These are phyloP conservation scores for Mnemiopsis leidyi DNA, from an alignment of 37 sponge, comb jelly and placozoan species.

Conservation along the genomic window DNA sequence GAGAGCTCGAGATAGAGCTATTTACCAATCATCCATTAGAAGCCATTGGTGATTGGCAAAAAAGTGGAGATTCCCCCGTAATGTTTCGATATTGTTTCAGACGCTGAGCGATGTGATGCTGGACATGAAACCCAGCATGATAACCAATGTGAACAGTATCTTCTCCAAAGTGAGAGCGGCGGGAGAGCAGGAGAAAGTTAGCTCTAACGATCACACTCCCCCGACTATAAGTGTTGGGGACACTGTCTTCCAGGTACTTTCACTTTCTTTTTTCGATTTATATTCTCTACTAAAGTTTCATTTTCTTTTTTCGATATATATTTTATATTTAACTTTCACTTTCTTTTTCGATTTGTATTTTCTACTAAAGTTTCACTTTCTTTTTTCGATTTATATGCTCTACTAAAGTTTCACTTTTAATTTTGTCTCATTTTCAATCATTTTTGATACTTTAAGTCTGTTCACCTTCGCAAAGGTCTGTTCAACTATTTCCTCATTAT, in stretches of 20 bases:
- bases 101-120: slow-evolving; percentile 5
- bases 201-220: background rate
- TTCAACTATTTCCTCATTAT: too few relatives aligned
- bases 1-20: too few relatives aligned
- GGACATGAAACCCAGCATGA: slow-evolving; percentile 62
- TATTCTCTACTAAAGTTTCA: background rate
- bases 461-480: too few relatives aligned
- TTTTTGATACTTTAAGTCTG: too few relatives aligned
- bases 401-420: background rate
- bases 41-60: too few relatives aligned
- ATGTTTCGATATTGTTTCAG: background rate
- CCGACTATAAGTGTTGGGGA: slow-evolving; percentile 43
- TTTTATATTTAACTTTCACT: background rate
- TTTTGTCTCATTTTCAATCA: too few relatives aligned
- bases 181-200: background rate
- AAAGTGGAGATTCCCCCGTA: too few relatives aligned
- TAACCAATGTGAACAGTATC: slow-evolving; percentile 29
- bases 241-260: slow-evolving; percentile 22
- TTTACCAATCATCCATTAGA: too few relatives aligned
- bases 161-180: slow-evolving; percentile 27
- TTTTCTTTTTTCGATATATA: too few relatives aligned
- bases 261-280: too few relatives aligned
- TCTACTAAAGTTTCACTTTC: background rate
- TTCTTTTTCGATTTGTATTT: background rate
- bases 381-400: background rate